phyloP scores from a whole-genome alignment of 1,140 invertebrate species.

The Heterodera carotae region DNA sequence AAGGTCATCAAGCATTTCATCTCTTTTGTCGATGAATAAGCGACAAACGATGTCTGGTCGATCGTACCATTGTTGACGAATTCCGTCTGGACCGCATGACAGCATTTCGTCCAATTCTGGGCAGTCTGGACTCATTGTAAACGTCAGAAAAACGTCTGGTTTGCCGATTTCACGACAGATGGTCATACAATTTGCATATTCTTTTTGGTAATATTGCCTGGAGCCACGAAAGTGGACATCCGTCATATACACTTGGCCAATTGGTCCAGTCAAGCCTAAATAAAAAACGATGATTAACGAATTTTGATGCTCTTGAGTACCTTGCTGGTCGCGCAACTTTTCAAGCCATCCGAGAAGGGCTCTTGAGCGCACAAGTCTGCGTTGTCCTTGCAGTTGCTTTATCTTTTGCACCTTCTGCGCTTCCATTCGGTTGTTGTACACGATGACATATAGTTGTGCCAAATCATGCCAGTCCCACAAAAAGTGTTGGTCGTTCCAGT shows the following conservation, averaged over 20 bases:
- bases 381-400: not conserved
- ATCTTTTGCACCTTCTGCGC: slow-evolving; percentile 3
- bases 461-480: slow-evolving; percentile 1
- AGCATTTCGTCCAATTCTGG: not conserved
- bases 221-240: not conserved
- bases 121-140: not conserved
- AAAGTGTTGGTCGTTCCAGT: not conserved
- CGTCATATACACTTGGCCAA: slow-evolving; percentile 2
- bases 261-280: not conserved
- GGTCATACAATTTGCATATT: slow-evolving; percentile 10
- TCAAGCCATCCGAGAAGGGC: not conserved
- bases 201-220: not conserved
- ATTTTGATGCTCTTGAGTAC: not conserved
- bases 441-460: not conserved
- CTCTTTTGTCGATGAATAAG: not conserved
- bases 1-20: not conserved
- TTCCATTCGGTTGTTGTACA: not conserved
- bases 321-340: not conserved
- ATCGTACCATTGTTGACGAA: not conserved
- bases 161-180: slow-evolving; percentile 3
- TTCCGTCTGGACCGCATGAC: not conserved
- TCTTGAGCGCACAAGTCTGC: not conserved
- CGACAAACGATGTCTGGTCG: not conserved
- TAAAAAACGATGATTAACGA: no score
- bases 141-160: not conserved